Base-by-base conservation (phyloP, 2,113 vertebrate species). In the Phaethon lepturus region DNA sequence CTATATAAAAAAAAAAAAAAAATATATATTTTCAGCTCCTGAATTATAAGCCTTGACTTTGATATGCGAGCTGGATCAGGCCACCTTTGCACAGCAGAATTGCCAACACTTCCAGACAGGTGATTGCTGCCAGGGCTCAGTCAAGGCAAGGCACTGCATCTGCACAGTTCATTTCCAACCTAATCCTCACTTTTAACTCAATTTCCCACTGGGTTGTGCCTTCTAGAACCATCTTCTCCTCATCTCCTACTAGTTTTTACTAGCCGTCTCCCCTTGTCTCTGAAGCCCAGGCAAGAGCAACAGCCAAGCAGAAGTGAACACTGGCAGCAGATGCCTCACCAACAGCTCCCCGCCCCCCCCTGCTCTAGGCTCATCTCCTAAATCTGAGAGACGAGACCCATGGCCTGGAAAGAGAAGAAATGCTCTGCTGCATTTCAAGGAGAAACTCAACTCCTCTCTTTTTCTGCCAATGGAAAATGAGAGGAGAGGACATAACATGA, bases 131-230 rank as follows among this genome's bases (percentile, higher is more conserved):
- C 62, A 62, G 50, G 29, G 14, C 68, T 88, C 28, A 74, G 64
- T 5, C 29, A 35, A 77, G 47, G 14, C 0, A 0, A 80, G 17
- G 10, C 0, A 1, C 33, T 58, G 62, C 12, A 2, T 7, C 59
- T 6, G 7, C 4, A 1, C 38, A 44, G 29, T 3, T 4, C 5
- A 1, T 44, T 86, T 13, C 26, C 31, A 76, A 23, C 16, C 35
- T 22, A 28, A 78, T 22, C 14, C 58, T 44, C 56, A n/a, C 47
- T 20, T 50, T 45, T 25, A 81, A 58, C 16, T 45, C 16, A 1
- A 35, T 26, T 49, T 63, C 23, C 67, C 53, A 40, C 2, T 0
- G 1, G 19, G 11, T 7, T 56, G 52, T 66, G 45, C 49, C 47
- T 86, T 38, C 35, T 31, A 63, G 49, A 67, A 6, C 8, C 33